Evolutionary conservation across 1,140 invertebrate species (phyloP), one percentile per base, ranked within the genome.

Genomic region (Ostrea edulis): DNA sequence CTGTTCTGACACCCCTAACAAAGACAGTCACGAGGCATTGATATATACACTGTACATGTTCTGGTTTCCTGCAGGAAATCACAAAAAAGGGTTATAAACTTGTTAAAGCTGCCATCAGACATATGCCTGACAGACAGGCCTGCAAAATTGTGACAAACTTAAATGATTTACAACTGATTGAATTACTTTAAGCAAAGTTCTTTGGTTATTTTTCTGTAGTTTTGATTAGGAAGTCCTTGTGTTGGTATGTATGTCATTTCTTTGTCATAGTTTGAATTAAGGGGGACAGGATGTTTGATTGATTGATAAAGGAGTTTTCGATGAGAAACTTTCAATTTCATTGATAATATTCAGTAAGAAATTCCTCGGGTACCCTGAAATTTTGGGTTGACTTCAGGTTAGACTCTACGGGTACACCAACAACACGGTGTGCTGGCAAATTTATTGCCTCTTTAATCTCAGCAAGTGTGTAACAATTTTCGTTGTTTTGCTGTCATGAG

Each of bases 221-320:
- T 77, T 77, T 29, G 9, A 14, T 77, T 77, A 11, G 68, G 22
- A 8, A 29, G 22, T 77, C 68, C 11, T 77, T 77, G 68, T 77
- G 25, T 29, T 77, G 68, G 68, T 77, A 77, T 77, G 68, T 77
- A 77, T 77, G 68, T 77, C 68, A 77, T 35, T 77, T 77, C 68
- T 77, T 77, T 77, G 68, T 77, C 68, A 77, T 77, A 77, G 68
- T 29, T 77, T 77, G 68, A 77, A 77, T 25, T 77, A 77, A 77
- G 25, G 25, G 68, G 68, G 25, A 77, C 68, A 77, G 25, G 68
- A 77, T 77, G 68, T 77, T 77, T 29, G 68, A 77, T 77, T 77
- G 68, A 77, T 29, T 77, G 68, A 77, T 77, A 77, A 77, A 77
- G 11, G 68, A 29, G 68, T 77, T 77, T 14, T 77, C 68, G 12